Evolutionary conservation across 2,888 invertebrate species (phyloP), one percentile per base, ranked within the genome.

Genomic region (Ennomos erosarius): DNA sequence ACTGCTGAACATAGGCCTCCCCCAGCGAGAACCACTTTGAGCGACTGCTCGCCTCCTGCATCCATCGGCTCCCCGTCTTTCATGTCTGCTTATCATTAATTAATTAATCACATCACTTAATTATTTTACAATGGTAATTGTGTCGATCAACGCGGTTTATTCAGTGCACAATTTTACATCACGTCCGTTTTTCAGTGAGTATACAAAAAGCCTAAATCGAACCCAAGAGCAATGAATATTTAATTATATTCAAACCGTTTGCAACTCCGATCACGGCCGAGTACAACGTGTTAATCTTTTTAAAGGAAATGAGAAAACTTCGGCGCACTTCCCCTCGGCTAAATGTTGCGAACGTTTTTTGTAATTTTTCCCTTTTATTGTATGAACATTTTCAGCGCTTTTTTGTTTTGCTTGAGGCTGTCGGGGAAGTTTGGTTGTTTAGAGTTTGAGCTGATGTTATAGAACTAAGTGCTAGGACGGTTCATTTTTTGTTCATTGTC

Each of bases 281-380:
- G 69, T 68, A 75, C 78, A 78, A 79, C 84, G 85, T 86, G 85
- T 84, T 86, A 85, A 86, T 85, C 84, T 86, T 84, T 84, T 84
- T 81, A 69, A 75, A 70, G 85, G 85, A 86, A 86, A 86, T 85
- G 85, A 83, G 84, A 82, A 84, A 85, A 85, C 79, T 85, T 85
- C 66, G 67, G 65, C 69, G 69, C 64, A 62, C 64, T 65, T 62
- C 45, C 65, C 57, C 55, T 66, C 52, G 65, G 70, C 67, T 76
- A 75, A 71, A 74, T 74, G 71, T 72, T 70, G 68, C 73, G 59
- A 67, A 74, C 66, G 67, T 68, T 76, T 76, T 73, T 55, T 43
- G 38, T 51, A 51, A 52, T 38, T 55, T 60, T 51, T 55, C 50
- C 46, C 43, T 34, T 46, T 47, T 48, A 47, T 51, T 55, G 16